These are phyloP conservation scores for Porites rus DNA, from an alignment of 92 coral and sea anemone species.

Conservation along the genomic window DNA sequence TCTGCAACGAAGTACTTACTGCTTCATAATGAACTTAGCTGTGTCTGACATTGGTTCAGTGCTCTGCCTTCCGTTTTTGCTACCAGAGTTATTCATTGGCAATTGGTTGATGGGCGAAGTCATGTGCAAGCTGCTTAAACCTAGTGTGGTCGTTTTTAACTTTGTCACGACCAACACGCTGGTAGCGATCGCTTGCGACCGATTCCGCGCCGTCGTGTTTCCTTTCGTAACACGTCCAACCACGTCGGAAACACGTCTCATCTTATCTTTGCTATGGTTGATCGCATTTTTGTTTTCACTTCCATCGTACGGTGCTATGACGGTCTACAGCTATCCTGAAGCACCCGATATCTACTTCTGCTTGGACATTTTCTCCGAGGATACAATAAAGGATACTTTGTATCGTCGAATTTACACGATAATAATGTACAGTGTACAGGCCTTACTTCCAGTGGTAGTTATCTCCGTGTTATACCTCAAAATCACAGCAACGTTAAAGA, in stretches of 20 bases:
- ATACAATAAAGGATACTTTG: constrained; percentile 32
- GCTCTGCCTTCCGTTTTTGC: constrained; percentile 64
- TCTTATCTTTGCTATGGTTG: constrained; percentile 75
- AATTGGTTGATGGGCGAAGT: constrained; percentile 81
- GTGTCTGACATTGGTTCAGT: constrained; percentile 75
- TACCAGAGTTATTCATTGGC: constrained; percentile 47
- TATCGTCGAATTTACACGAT: constrained; percentile 65
- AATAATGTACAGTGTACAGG: constrained; percentile 67
- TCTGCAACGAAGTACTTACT: constrained; percentile 75
- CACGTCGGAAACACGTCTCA: constrained; percentile 79
- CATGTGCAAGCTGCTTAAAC: constrained; percentile 79
- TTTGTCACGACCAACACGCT: constrained; percentile 86
- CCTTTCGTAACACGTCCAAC: constrained; percentile 81
- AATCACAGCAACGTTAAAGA: constrained; percentile 76
- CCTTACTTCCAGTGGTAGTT: constrained; percentile 69
- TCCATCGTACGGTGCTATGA: constrained; percentile 81
- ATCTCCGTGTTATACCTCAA: constrained; percentile 72
- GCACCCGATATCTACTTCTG: constrained; percentile 38
- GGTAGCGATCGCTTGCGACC: constrained; percentile 90
- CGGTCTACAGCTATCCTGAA: background rate
- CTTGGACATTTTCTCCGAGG: constrained; percentile 59
- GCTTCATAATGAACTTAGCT: constrained; percentile 81
- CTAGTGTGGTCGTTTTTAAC: constrained; percentile 74
- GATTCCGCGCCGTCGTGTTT: constrained; percentile 86
- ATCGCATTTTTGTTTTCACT: constrained; percentile 74